phyloP scores from a whole-genome alignment of 2,113 vertebrate species.

The Calidris pygmaea region DNA sequence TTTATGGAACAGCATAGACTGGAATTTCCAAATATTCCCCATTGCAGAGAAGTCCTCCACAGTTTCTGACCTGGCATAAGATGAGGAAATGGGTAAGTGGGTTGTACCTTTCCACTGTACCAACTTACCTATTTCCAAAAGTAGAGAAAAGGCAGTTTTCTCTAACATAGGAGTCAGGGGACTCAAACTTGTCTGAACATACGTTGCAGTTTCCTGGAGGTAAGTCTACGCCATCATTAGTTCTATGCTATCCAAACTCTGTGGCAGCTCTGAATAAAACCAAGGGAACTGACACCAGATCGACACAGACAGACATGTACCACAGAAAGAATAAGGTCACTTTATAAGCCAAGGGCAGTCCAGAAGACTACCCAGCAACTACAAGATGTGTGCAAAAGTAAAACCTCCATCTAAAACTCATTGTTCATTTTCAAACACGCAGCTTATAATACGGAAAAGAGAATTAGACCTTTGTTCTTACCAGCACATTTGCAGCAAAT shows the following conservation, averaged over 20 bases:
- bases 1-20: not conserved
- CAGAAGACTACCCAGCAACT: not conserved
- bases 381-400: not conserved
- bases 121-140: not conserved
- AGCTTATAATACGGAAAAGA: fast-evolving
- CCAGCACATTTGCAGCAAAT: not conserved
- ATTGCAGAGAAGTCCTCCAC: not conserved
- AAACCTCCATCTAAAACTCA: not conserved
- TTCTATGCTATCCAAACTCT: not conserved
- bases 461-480: not conserved
- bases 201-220: not conserved
- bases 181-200: not conserved
- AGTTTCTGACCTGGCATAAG: not conserved
- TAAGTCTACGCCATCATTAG: not conserved
- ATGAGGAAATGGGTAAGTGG: not conserved
- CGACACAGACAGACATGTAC: fast-evolving
- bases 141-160: not conserved
- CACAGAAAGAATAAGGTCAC: not conserved
- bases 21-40: not conserved
- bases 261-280: not conserved
- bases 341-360: not conserved
- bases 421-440: not conserved
- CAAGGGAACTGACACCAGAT: fast-evolving
- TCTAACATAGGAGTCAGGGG: not conserved
- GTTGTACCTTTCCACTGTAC: not conserved